phyloP scores from a whole-genome alignment of 1,140 invertebrate genomes.

The Dryas iulia region DNA sequence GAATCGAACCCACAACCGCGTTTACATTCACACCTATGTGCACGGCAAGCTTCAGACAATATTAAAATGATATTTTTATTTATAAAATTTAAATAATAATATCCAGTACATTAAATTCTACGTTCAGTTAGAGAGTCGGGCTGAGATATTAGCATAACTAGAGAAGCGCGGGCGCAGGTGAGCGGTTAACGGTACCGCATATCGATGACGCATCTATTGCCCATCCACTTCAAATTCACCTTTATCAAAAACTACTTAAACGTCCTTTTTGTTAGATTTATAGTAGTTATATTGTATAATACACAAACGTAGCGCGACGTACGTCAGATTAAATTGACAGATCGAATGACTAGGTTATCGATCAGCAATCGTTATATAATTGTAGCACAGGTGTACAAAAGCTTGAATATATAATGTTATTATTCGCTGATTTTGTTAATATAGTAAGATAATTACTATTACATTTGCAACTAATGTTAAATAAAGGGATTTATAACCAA shows the following conservation, averaged over 20 bases:
- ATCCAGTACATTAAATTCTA: constrained; percentile 16
- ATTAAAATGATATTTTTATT: not conserved
- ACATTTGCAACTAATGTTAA: too few species aligned
- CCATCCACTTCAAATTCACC: constrained; percentile 48
- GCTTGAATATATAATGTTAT: not conserved
- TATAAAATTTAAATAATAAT: not conserved
- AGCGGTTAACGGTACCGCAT: constrained; percentile 68
- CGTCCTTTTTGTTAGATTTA: constrained; percentile 35
- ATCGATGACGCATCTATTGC: constrained; percentile 59
- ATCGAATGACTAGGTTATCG: not conserved
- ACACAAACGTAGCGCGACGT: not conserved
- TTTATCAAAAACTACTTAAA: constrained; percentile 44
- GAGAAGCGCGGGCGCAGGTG: constrained; percentile 75
- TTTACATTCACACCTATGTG: too few species aligned
- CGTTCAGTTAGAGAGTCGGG: constrained; percentile 40
- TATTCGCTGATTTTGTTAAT: too few species aligned
- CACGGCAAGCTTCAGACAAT: too few species aligned
- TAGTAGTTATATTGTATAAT: not conserved
- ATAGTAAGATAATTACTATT: too few species aligned
- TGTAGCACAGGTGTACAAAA: not conserved
- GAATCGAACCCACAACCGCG: too few species aligned
- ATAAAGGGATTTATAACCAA: too few species aligned
- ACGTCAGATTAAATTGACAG: not conserved
- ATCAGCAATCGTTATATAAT: not conserved
- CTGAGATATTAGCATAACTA: constrained; percentile 73